Base-by-base conservation (phyloP, 2,888 invertebrate species). In the Drosophila mulleri region DNA sequence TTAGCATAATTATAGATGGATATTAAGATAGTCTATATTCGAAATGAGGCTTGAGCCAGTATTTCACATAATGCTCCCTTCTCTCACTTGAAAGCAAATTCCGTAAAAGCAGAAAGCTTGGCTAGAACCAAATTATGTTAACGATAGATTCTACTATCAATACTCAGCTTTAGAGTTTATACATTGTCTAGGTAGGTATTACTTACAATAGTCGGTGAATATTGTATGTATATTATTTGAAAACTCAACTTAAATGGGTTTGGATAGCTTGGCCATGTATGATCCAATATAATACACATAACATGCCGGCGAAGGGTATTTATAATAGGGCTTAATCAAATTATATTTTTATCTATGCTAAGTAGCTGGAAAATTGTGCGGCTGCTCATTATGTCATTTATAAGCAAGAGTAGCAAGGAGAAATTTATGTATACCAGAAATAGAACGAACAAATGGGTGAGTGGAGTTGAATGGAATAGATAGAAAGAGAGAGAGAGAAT, bases 311-410 rank as follows among this genome's bases (percentile, higher is more conserved):
- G 8, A 11, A 32, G 56, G n/a, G 67, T 44, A 44, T 50, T 56
- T 37, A 16, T 12, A 0, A 5, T 18, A 12, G 29, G 18, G 2
- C 7, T 2, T 50, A 26, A 5, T 5, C 5, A 2, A 18, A 3
- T 7, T 2, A 18, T 8, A 3, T n/a, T 35, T 26, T 16, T 1
- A 4, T 35, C 1, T 26, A 16, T 47, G 39, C 32, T 42, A 47
- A 56, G 16, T 20, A 35, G 35, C 11, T 32, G 52, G 54, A 45
- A 58, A 60, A 61, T 61, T 58, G 42, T 23, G 16, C 18, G 45
- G 50, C 23, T 32, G 57, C 39, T 54, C 41, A 61, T 64, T 74
- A 50, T 37, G 48, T 48, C 61, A 48, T 74, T 53, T 57, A 48
- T 45, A 45, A 44, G 39, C 48, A 29, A 56, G 47, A 37, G 4